Evolutionary conservation across 2,113 vertebrate species (phyloP), one percentile per base, ranked within the genome.

Genomic region (Leptobrachium leishanense): DNA sequence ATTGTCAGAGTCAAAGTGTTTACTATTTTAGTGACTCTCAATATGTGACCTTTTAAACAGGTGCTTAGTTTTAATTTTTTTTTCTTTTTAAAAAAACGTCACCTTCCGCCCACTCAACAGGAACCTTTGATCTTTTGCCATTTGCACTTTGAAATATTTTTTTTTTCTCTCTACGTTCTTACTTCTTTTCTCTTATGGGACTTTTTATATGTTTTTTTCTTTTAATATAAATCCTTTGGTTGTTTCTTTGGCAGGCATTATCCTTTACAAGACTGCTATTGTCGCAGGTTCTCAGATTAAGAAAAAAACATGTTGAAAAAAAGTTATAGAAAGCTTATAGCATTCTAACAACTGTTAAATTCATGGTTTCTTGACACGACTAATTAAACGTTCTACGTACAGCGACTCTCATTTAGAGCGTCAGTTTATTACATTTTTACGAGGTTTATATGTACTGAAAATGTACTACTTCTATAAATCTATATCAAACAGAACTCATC

Each of bases 121-220:
- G 84, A 83, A 86, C 82, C 85, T 87, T 82, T 88, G 82, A 90
- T 85, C 81, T 72, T 85, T 62, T 88, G 84, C 87, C 86, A 88
- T 88, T 85, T 71, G 73, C 82, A 81, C 46, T 85, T 31, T 85
- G 77, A 81, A 82, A 80, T 43, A 85, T 92, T 91, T 85, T 42
- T 78, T 81, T 85, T 84, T 83, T 88, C 85, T 83, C 82, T 44
- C 44, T 2, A 10, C 44, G 40, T 54, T 54, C 55, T 59, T 15
- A 59, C 3, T 12, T 57, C 13, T 83, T 75, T 70, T 72, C 67
- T 76, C 84, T 85, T 73, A 11, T 41, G 55, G 43, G 75, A 75
- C 85, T 76, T 87, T 81, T 54, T 82, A 88, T 87, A 85, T 84
- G 78, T 74, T 46, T 8, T 5, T n/a, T 72, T 70, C 83, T 86